Percentiles rank a stretch among this genome's conserved stretches.
These are phyloP conservation scores for Mesitornis unicolor DNA, from an alignment of 2,113 vertebrate genomes.

Conservation along the genomic window DNA sequence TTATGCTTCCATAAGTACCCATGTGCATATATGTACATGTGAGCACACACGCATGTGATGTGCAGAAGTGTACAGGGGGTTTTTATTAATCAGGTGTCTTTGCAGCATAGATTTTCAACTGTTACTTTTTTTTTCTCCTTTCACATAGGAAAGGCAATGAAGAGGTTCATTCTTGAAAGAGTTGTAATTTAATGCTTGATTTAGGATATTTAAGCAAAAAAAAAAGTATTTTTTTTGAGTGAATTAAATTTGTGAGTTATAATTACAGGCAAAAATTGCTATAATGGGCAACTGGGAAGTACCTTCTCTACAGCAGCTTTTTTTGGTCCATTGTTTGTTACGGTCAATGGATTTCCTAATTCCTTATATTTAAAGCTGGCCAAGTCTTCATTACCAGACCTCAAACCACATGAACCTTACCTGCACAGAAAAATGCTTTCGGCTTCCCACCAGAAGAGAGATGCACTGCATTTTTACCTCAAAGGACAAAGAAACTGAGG, in stretches of 20 bases:
- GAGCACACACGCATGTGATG: not conserved
- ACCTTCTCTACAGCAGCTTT: not conserved
- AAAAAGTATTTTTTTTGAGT: not conserved
- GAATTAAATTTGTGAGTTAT: slow-evolving; percentile 7
- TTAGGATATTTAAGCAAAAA: slow-evolving; percentile 17
- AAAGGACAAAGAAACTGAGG: not conserved
- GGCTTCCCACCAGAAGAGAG: not conserved
- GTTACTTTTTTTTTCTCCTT: not conserved
- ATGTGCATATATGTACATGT: not conserved
- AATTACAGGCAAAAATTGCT: slow-evolving; percentile 1
- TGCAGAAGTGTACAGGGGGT: not conserved
- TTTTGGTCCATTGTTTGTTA: slow-evolving; percentile 24
- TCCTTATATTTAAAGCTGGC: slow-evolving; percentile 28
- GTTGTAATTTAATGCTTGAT: slow-evolving; percentile 45
- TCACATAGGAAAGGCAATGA: not conserved
- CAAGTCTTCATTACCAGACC: not conserved
- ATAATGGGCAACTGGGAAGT: not conserved
- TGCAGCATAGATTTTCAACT: not conserved
- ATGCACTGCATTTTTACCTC: not conserved
- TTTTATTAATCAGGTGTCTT: not conserved
- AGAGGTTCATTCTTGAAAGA: not conserved
- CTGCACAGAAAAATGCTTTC: not conserved
- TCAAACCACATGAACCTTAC: not conserved
- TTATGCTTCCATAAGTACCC: not conserved
- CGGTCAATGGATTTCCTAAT: slow-evolving; percentile 28